Conservation (phyloP, 2,797 vertebrate species). For the Xenops minutus region DNA sequence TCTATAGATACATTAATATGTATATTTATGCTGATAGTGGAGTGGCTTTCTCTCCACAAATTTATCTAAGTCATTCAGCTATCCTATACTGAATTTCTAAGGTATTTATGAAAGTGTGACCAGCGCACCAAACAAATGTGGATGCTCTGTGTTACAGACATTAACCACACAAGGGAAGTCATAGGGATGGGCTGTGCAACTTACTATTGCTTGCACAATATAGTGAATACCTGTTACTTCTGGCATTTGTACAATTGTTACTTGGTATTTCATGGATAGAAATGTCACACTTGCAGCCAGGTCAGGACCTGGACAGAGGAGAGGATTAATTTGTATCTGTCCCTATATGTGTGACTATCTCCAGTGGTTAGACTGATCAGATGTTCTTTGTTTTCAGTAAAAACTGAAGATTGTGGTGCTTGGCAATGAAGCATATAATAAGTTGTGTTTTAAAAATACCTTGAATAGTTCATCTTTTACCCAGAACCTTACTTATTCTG, state of each 20-base stretch:
- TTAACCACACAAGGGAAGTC: not conserved
- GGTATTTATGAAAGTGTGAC: not conserved
- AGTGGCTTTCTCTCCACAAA: not conserved
- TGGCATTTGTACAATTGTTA: not conserved
- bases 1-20: not conserved
- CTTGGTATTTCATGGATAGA: not conserved
- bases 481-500: not conserved
- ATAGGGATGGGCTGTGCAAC: not conserved
- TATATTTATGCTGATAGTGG: not conserved
- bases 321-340: not conserved
- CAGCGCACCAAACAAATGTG: not conserved
- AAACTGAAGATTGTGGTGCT: not conserved
- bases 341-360: not conserved
- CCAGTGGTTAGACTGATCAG: not conserved
- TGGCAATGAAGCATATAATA: not conserved
- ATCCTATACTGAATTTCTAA: not conserved
- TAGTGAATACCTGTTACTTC: not conserved
- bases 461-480: not conserved
- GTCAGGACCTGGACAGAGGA: not conserved
- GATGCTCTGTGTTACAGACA: not conserved
- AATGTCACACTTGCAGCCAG: not conserved
- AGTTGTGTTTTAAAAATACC: not conserved
- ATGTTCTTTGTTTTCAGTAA: not conserved
- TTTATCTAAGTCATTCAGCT: not conserved
- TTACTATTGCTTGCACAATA: not conserved